phyloP scores from a whole-genome alignment of 37 sponge, comb jelly and placozoan species.

The Hormiphora californensis region DNA sequence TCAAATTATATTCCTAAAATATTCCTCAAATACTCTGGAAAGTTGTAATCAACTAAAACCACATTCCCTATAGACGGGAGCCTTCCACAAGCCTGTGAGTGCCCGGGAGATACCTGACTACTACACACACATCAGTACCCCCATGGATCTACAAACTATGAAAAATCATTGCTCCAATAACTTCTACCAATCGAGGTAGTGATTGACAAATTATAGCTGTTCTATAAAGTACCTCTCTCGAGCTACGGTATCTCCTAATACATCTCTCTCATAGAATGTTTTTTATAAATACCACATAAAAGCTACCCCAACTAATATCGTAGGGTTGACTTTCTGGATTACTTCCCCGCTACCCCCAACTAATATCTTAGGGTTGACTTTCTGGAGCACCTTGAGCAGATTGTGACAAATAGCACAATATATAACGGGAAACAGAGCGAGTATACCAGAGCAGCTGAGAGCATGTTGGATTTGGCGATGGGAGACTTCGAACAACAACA shows the following conservation, averaged over 20 bases:
- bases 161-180: slow-evolving; percentile 64
- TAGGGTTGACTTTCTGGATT: too few relatives aligned
- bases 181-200: slow-evolving; percentile 60
- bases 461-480: slow-evolving; percentile 31
- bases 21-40: too few relatives aligned
- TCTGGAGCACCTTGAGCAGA: slow-evolving; percentile 63
- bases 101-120: slow-evolving; percentile 89
- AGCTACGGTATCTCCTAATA: too few relatives aligned
- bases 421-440: slow-evolving; percentile 74
- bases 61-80: slow-evolving; percentile 59
- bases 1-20: too few relatives aligned
- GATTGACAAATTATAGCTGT: too few relatives aligned
- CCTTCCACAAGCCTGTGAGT: slow-evolving; percentile 85
- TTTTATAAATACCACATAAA: too few relatives aligned
- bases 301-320: too few relatives aligned
- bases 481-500: background rate
- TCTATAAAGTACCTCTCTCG: too few relatives aligned
- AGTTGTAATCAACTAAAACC: too few relatives aligned
- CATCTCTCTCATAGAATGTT: too few relatives aligned
- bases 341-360: too few relatives aligned
- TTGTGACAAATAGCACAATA: slow-evolving; percentile 83
- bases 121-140: slow-evolving; percentile 81
- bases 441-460: slow-evolving; percentile 49
- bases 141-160: slow-evolving; percentile 97
- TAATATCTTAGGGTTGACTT: slow-evolving; percentile 44